Conservation (phyloP, 1,140 invertebrate genomes). For the Galleria mellonella region DNA sequence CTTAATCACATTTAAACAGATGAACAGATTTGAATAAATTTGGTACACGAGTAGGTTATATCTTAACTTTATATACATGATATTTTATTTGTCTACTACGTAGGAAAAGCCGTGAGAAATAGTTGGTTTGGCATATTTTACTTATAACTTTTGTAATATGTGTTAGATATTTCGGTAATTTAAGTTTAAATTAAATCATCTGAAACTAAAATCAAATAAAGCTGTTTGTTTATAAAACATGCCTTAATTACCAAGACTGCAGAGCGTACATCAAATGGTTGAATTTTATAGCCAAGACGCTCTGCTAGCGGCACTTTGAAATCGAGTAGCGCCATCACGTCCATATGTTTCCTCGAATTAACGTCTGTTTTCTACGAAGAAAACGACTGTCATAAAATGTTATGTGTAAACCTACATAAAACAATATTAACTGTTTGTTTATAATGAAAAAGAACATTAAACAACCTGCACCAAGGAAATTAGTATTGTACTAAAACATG, state of each 20-base stretch:
- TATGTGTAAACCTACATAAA: constrained; percentile 55
- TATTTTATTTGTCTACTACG: too few relatives aligned
- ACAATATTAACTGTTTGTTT: constrained; percentile 61
- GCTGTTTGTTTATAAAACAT: constrained; percentile 57
- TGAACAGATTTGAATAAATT: too few relatives aligned
- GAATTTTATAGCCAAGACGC: constrained; percentile 43
- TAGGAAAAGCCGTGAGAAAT: too few relatives aligned
- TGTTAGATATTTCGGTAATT: constrained; percentile 3
- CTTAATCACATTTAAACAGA: too few relatives aligned
- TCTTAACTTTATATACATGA: too few relatives aligned
- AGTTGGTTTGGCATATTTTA: too few relatives aligned
- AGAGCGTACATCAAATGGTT: constrained; percentile 57
- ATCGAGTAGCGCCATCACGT: constrained; percentile 55
- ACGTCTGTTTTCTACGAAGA: constrained; percentile 69
- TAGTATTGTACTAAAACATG: background rate
- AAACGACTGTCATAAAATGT: constrained; percentile 54
- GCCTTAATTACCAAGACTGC: constrained; percentile 43
- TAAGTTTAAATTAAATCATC: constrained; percentile 19
- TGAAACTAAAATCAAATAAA: constrained; percentile 46
- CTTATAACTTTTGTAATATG: too few relatives aligned
- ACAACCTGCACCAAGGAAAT: constrained; percentile 9
- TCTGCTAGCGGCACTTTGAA: constrained; percentile 61
- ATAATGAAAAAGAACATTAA: constrained; percentile 42
- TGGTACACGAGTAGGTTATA: too few relatives aligned
- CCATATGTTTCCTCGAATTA: constrained; percentile 70